Evolutionary conservation across 2,113 vertebrate species (phyloP), one percentile per base, ranked within the genome.

Genomic region (Hippocampus barbouri): DNA sequence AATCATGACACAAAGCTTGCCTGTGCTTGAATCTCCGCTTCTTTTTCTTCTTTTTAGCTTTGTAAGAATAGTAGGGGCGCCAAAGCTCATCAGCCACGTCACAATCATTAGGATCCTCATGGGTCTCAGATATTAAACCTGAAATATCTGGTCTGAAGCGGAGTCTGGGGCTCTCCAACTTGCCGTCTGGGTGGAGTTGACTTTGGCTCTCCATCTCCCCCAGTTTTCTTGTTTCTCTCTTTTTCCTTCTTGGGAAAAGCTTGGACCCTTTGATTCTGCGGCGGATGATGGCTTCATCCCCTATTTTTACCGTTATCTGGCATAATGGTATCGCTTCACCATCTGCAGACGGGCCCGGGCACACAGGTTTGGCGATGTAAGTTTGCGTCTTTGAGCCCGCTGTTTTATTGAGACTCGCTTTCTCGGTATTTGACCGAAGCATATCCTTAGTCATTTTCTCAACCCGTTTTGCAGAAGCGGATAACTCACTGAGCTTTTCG

Each of bases 251-350:
- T 78, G 94, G 95, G 75, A 98, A 98, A 21, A 98, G 70, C 63
- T 98, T 98, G 1, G 97, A 97, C 40, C 96, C 96, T 30, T 97
- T 93, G 81, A 98, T 97, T 47, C 93, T 94, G 74, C 96, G 94
- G 65, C 96, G 94, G 63, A 98, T 95, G 62, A 98, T 95, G 75
- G 97, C 97, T 81, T 99, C 96, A 0, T 97, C 96, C 65, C 96
- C 97, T 1, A 99, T 99, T 92, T 96, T 98, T 63, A 99, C 97
- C 18, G 97, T 99, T 82, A 99, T 99, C 79, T 99, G 96, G 89
- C 97, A 98, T 30, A 99, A 93, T 3, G 97, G 97, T 0, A 95
- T 94, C 0, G 96, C 90, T 0, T 90, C 94, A 80, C 92, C 95
- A 54, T 94, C 93, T 18, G 93, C 80, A 54, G 96, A 97, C 34